Evolutionary conservation across 2,113 vertebrate genomes (phyloP), one percentile per base, ranked within the genome.

Genomic region (Aix galericulata): DNA sequence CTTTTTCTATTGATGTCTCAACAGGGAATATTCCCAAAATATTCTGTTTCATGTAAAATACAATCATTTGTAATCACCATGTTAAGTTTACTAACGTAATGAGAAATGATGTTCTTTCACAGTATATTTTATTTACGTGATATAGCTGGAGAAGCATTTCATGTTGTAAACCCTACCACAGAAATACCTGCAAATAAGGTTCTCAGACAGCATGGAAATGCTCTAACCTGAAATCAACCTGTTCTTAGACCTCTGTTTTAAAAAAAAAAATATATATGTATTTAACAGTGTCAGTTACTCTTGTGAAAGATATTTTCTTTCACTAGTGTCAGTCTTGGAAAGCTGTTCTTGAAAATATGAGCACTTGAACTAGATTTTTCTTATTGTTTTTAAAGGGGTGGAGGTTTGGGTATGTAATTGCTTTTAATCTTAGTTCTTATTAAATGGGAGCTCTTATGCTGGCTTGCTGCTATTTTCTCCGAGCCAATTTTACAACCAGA

Each of bases 11-110:
- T 69, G 81, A 94, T 55, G 17, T 93, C 90, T 96, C 71, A 26
- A 62, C 48, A 72, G 83, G 81, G 76, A 89, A 56, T 62, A 42
- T 83, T 88, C 79, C 89, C 88, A 85, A 95, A 96, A 92, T 84
- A 82, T 21, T 82, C 78, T 48, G 9, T 86, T 94, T 87, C 12
- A 23, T 72, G 48, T 87, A 79, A 95, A 92, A 90, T 63, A 88
- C 20, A 44, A 81, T 52, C 42, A 68, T 79, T 93, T 89, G 67
- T 88, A 89, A 79, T 94, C 88, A 76, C 38, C 10, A 32, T 72
- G 46, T 78, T 88, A 75, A 94, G 59, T 82, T 95, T 87, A 92
- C 88, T 77, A 86, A 82, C 58, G 8, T 86, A 85, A 91, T 73
- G 34, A 44, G 52, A 92, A 94, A 62, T 9, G 32, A 80, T 69